These are phyloP conservation scores for Aythya baeri DNA, from an alignment of 2,113 vertebrate genomes.

Conservation along the genomic window DNA sequence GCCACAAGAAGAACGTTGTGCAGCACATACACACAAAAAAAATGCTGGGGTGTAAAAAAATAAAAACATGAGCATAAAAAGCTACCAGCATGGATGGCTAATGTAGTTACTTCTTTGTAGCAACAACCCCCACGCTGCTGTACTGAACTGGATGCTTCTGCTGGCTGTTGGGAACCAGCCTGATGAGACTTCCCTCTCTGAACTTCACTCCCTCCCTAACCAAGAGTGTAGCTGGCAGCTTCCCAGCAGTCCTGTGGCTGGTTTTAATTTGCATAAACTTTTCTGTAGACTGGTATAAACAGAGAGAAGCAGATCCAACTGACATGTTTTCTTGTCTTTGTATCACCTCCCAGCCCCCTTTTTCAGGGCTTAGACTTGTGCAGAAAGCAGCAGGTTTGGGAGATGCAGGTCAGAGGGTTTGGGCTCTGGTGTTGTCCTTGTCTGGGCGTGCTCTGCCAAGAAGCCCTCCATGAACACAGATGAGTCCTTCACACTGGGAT, in stretches of 20 bases:
- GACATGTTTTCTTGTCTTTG: not conserved
- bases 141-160: not conserved
- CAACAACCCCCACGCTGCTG: not conserved
- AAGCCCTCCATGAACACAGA: not conserved
- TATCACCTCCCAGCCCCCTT: not conserved
- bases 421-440: accelerated
- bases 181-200: not conserved
- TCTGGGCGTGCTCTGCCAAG: not conserved
- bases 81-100: not conserved
- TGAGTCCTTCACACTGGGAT: not conserved
- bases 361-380: not conserved
- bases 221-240: not conserved
- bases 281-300: not conserved
- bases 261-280: constrained; percentile 6
- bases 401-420: not conserved
- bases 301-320: not conserved
- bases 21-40: not conserved
- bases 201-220: not conserved
- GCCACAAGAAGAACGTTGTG: not conserved
- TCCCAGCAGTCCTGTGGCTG: constrained; percentile 2
- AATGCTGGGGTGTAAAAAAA: not conserved
- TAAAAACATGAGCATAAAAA: no score
- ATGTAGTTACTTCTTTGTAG: not conserved
- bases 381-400: not conserved
- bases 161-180: not conserved